Conservation (phyloP, 1,140 invertebrate species). For the Plectus sambesii region DNA sequence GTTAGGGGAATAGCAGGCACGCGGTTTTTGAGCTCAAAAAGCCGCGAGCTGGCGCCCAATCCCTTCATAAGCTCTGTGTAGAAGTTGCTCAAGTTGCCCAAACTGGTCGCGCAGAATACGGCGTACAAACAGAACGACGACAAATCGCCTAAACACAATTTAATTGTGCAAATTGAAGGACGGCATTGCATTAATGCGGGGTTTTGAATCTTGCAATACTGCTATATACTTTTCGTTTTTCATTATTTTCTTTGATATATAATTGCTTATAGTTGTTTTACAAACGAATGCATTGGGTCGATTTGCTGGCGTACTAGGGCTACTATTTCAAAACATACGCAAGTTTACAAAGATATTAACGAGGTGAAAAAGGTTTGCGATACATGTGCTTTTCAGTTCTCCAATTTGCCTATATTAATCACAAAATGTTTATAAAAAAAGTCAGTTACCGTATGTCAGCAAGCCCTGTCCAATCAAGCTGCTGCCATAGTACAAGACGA, state of each 20-base stretch:
- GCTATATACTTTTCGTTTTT: too few species aligned
- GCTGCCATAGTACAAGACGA: constrained; percentile 84
- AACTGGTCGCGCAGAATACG: constrained; percentile 31
- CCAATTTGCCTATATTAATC: too few species aligned
- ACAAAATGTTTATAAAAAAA: too few species aligned
- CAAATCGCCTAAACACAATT: constrained; percentile 32
- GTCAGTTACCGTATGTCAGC: constrained; percentile 72
- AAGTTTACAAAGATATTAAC: constrained; percentile 62
- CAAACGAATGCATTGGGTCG: too few species aligned
- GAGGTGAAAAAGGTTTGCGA: constrained; percentile 74
- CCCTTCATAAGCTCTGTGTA: constrained; percentile 86
- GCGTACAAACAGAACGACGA: constrained; percentile 43
- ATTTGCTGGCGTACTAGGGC: too few species aligned
- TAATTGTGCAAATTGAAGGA: too few species aligned
- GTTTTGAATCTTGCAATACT: too few species aligned
- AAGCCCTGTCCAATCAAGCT: constrained; percentile 66
- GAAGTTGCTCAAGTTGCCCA: constrained; percentile 60
- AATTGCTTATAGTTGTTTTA: too few species aligned
- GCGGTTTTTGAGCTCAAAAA: constrained; percentile 79
- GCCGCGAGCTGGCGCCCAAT: constrained; percentile 69
- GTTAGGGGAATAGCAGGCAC: constrained; percentile 57
- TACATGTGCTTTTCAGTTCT: too few species aligned
- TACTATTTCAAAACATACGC: constrained; percentile 61
- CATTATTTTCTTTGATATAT: too few species aligned
- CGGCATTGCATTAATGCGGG: too few species aligned